A percentile compares a stretch with the other conserved stretches of the same genome.
Evolutionary conservation across 2,888 invertebrate genomes (phyloP).

Genomic region (Cryptocephalus primarius): DNA sequence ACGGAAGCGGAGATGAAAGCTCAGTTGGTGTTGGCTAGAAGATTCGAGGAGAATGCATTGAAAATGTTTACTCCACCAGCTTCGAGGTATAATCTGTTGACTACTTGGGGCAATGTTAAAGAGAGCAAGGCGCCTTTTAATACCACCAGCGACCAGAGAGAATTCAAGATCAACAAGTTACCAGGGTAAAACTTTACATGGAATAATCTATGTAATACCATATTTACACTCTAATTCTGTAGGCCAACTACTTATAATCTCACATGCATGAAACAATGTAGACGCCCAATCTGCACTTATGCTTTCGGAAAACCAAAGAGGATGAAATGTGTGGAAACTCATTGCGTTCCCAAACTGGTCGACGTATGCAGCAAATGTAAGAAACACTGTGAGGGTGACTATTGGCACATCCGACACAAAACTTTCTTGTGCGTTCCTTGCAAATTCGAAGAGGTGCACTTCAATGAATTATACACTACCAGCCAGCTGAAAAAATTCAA

Average conservation of each 20-base stretch:
- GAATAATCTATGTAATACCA: too few species aligned
- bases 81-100: too few species aligned
- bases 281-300: background rate
- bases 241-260: background rate
- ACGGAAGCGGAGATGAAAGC: too few species aligned
- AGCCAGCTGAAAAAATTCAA: background rate
- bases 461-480: background rate
- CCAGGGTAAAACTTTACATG: too few species aligned
- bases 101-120: too few species aligned
- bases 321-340: background rate
- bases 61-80: too few species aligned
- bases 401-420: background rate
- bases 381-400: background rate
- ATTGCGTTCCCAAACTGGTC: background rate
- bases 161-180: too few species aligned
- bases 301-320: background rate
- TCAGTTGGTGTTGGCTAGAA: too few species aligned
- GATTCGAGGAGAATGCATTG: too few species aligned
- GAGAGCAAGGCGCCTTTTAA: too few species aligned
- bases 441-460: background rate
- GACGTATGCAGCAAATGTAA: background rate
- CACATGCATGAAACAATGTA: background rate
- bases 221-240: background rate
- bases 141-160: too few species aligned
- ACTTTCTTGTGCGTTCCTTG: background rate